Percentiles rank a stretch among this genome's conserved stretches.
Conservation (phyloP, 30 jellyfish, hydroid and myxozoan genomes). For the Turritopsis rubra region DNA sequence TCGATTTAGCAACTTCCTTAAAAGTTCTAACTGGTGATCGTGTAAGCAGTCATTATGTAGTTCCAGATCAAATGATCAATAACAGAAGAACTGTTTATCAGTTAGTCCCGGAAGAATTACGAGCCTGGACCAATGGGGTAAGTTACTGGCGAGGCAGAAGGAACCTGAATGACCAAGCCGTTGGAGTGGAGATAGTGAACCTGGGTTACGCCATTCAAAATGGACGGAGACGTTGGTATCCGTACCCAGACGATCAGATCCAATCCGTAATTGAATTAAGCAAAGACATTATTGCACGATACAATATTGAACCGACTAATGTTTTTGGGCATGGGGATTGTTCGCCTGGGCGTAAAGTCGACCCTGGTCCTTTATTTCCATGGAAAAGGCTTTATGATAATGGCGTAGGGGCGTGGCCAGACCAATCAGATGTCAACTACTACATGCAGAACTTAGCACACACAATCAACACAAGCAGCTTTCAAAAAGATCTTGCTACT, state of each 20-base stretch:
- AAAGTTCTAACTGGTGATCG: constrained; percentile 11
- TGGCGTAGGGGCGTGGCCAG: constrained; percentile 52
- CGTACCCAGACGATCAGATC: constrained; percentile 21
- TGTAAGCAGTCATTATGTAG: constrained; percentile 37
- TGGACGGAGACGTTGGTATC: background rate
- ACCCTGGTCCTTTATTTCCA: constrained; percentile 40
- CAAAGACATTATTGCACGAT: constrained; percentile 21
- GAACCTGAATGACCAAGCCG: constrained; percentile 28
- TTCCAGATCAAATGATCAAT: constrained; percentile 21
- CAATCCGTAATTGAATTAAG: constrained; percentile 23
- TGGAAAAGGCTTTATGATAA: constrained; percentile 24
- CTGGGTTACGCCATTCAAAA: background rate
- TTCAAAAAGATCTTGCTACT: constrained; percentile 17
- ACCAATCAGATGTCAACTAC: constrained; percentile 14
- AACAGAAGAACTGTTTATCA: constrained; percentile 18
- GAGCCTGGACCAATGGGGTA: constrained; percentile 48
- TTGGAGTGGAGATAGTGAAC: constrained; percentile 34
- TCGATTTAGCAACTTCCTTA: constrained; percentile 1
- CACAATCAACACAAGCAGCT: background rate
- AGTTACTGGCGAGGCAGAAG: constrained; percentile 30
- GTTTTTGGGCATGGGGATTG: constrained; percentile 38
- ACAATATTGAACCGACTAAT: constrained; percentile 27
- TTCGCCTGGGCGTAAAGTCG: constrained; percentile 44
- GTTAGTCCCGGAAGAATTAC: constrained; percentile 27
- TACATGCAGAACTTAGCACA: background rate